Percentiles rank a stretch among this genome's conserved stretches.
phyloP scores from a whole-genome alignment of 2,888 invertebrate species.

The Brachypalpus laphriformis region DNA sequence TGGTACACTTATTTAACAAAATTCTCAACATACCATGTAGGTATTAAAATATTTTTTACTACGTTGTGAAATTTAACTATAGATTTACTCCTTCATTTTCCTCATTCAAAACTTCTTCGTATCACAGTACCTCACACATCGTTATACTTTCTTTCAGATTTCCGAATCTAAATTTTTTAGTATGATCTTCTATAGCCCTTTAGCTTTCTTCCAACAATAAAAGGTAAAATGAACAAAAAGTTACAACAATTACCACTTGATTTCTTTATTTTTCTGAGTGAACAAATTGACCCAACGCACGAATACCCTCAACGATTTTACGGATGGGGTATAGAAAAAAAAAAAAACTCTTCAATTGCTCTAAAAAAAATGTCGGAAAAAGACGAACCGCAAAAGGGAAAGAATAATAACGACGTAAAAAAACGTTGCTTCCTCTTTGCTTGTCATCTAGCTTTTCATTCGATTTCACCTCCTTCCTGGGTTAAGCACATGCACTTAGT shows the following conservation, averaged over 20 bases:
- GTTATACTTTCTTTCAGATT: no score
- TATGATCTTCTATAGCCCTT: neutral
- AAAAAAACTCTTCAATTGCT: neutral
- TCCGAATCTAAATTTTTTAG: no score
- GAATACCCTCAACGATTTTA: constrained; percentile 43
- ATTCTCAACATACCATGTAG: no score
- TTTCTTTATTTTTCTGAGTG: constrained; percentile 21
- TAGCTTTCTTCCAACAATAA: neutral
- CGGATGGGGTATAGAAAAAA: constrained; percentile 21
- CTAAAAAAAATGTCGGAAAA: neutral
- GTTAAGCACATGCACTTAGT: constrained; percentile 27
- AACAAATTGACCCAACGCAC: constrained; percentile 49
- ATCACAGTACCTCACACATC: no score
- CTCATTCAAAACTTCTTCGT: no score
- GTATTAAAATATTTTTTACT: no score
- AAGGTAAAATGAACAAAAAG: neutral
- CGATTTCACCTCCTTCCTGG: neutral
- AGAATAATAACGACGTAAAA: constrained; percentile 30
- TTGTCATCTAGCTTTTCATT: constrained; percentile 16
- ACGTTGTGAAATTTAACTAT: no score
- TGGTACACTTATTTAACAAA: no score
- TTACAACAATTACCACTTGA: constrained; percentile 59
- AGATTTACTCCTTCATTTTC: no score
- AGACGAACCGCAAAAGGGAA: constrained; percentile 13
- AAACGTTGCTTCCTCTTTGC: constrained; percentile 9